These are phyloP conservation scores for Mobula hypostoma DNA, from an alignment of 2,113 vertebrate species.

Conservation along the genomic window DNA sequence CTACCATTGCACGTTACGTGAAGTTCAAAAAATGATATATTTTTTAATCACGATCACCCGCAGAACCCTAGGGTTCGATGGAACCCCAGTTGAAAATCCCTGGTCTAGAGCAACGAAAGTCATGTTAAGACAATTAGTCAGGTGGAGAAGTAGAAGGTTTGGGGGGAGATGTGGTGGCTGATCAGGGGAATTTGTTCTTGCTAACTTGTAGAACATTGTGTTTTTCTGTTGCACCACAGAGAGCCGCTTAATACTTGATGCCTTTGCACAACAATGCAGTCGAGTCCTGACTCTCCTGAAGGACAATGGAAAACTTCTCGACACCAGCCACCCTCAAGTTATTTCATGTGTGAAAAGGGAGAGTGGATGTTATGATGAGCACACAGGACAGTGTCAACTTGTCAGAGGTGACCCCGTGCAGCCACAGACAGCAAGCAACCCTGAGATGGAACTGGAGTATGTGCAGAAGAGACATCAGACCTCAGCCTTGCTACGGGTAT, in stretches of 20 bases:
- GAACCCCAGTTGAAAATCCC: no score
- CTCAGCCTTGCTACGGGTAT: slow-evolving; percentile 85
- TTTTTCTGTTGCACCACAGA: slow-evolving; percentile 57
- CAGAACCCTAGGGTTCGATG: no score
- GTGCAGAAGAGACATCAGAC: slow-evolving; percentile 90
- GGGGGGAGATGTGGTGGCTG: background rate
- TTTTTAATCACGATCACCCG: no score
- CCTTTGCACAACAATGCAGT: slow-evolving; percentile 95
- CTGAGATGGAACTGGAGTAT: slow-evolving; percentile 74
- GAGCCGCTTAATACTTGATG: slow-evolving; percentile 90
- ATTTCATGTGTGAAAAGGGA: slow-evolving; percentile 84
- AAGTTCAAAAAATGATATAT: no score
- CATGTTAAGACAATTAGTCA: background rate
- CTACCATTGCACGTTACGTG: no score
- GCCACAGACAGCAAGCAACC: slow-evolving; percentile 66
- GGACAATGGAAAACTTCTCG: slow-evolving; percentile 83
- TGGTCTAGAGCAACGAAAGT: background rate
- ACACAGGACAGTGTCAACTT: slow-evolving; percentile 61
- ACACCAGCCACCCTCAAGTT: slow-evolving; percentile 65
- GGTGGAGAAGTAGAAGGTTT: background rate
- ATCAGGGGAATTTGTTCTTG: background rate
- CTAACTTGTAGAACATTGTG: background rate
- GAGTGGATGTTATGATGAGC: slow-evolving; percentile 60
- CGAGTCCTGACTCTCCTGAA: slow-evolving; percentile 93
- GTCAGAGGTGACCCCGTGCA: slow-evolving; percentile 65